phyloP scores from a whole-genome alignment of 2,797 vertebrate genomes.

The Callimico goeldii region DNA sequence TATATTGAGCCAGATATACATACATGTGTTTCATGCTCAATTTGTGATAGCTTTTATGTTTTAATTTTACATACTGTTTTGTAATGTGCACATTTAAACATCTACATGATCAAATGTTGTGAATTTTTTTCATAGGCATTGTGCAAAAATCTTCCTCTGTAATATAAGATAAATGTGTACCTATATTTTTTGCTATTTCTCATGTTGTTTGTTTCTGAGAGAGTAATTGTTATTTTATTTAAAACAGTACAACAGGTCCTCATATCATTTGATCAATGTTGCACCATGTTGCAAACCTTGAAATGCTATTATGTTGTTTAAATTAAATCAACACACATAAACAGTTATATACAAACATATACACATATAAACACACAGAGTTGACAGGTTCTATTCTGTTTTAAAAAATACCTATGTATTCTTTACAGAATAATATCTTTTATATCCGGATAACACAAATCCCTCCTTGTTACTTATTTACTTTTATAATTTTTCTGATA shows the following conservation, averaged over 20 bases:
- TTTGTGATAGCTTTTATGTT: not conserved
- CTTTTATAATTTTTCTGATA: not conserved
- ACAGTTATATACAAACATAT: not conserved
- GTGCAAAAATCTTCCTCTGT: not conserved
- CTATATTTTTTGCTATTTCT: not conserved
- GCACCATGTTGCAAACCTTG: not conserved
- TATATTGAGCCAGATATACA: not conserved
- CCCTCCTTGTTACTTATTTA: not conserved
- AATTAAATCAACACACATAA: not conserved
- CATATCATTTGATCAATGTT: not conserved
- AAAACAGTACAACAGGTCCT: not conserved
- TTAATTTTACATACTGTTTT: not conserved
- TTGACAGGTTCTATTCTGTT: not conserved
- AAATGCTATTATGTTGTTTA: not conserved
- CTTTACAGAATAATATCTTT: not conserved
- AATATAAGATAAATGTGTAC: not conserved
- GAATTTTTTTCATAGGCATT: not conserved
- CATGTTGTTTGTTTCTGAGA: not conserved
- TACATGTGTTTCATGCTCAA: not conserved
- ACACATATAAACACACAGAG: not conserved
- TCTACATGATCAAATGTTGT: not conserved
- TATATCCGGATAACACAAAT: not conserved
- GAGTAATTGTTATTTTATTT: not conserved
- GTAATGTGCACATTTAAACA: not conserved
- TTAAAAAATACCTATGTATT: not conserved